phyloP scores from a whole-genome alignment of 2,888 invertebrate species.

The Erpobdella octoculata region DNA sequence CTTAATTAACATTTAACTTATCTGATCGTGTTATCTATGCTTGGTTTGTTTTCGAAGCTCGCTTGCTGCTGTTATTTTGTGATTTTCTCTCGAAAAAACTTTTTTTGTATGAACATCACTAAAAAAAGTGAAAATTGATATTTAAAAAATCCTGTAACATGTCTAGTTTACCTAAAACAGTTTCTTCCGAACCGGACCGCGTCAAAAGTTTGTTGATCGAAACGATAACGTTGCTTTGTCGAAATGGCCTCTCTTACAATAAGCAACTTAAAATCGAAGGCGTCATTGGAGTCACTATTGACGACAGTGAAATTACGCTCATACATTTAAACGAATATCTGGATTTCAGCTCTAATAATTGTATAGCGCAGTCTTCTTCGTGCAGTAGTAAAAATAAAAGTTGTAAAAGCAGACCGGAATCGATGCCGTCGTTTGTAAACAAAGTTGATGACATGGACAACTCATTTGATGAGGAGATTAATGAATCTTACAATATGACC shows the following conservation, averaged over 20 bases:
- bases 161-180: neutral
- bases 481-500: neutral
- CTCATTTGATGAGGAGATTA: neutral
- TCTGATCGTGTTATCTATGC: constrained; percentile 8
- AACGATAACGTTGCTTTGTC: constrained; percentile 13
- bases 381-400: too few species aligned
- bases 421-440: neutral
- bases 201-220: constrained; percentile 11
- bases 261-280: constrained; percentile 19
- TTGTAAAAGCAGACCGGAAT: constrained; percentile 2
- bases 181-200: constrained; percentile 3
- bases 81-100: too few species aligned
- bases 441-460: neutral
- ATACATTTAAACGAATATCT: constrained; percentile 18
- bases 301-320: constrained; percentile 10
- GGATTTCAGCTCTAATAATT: too few species aligned
- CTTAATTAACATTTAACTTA: constrained; percentile 5
- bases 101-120: too few species aligned
- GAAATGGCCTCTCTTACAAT: constrained; percentile 14
- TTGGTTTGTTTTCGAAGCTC: neutral
- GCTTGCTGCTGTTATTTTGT: neutral
- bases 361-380: too few species aligned
- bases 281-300: constrained; percentile 10
- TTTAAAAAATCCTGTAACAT: too few species aligned
- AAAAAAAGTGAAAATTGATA: too few species aligned